Base-by-base conservation (phyloP, 2,797 vertebrate genomes). In the Myripristis jacobus region DNA sequence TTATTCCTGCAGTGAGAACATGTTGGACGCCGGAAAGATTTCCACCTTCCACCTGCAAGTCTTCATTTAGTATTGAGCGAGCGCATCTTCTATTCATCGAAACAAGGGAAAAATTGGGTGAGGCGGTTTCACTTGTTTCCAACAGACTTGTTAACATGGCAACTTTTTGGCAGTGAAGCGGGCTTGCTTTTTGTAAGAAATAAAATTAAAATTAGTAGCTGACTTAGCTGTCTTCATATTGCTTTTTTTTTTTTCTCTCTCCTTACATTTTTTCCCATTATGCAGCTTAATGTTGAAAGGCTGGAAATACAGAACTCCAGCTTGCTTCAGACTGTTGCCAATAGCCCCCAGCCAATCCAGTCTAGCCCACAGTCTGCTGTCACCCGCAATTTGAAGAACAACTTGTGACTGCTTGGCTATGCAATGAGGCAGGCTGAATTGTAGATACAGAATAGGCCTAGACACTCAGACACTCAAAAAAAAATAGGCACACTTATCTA, bases 321-420 rank as follows among this genome's bases (percentile, higher is more conserved):
- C 57, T 61, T 47, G 19, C 65, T 29, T 34, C 71, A 44, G 50
- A 61, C 62, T 0, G 60, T 38, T 71, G 69, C 76, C 41, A 46
- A 60, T 75, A 0, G 67, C 84, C 77, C 73, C 44, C 56, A 72
- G 80, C 74, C 52, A 76, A 21, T 25, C 29, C 18, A 27, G 15
- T 55, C 29, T 12, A 36, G 27, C 53, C 53, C 16, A 54, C 63
- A 67, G 70, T 57, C 68, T 60, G 77, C 79, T 86, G 81, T 82
- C 75, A 64, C 48, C 55, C 48, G 43, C 68, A 51, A 82, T 86
- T 64, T 76, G 29, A 73, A 2, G 60, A 84, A 66, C 79, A 64
- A 65, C 81, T 75, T 83, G 66, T 44, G 73, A 70, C 38, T 46
- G 63, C 51, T 56, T 41, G 62, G 53, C 73, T 58, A 69, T 66